Evolutionary conservation across 2,113 vertebrate genomes (phyloP).

Genomic region (Sorex araneus): DNA sequence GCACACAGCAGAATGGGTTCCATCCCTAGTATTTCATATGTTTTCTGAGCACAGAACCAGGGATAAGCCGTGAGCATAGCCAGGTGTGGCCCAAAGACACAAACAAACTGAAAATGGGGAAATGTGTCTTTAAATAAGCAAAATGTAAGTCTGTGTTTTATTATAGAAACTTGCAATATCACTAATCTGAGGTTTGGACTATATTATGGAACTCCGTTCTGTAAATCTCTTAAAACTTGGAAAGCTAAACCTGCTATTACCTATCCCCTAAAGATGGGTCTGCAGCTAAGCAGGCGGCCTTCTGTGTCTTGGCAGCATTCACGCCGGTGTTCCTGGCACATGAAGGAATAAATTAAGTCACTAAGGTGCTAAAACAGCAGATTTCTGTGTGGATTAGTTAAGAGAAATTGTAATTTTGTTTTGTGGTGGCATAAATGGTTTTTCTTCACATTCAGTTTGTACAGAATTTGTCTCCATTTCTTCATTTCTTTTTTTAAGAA

Average conservation of each 20-base stretch:
- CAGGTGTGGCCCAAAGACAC: no score
- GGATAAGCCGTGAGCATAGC: no score
- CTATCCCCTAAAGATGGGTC: conserved; percentile 67
- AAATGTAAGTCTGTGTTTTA: conserved; percentile 41
- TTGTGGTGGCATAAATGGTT: conserved; percentile 80
- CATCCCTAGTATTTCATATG: no score
- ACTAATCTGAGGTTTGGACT: conserved; percentile 62
- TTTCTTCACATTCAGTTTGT: conserved; percentile 76
- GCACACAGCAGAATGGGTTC: no score
- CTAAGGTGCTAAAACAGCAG: conserved; percentile 69
- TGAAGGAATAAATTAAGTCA: conserved; percentile 76
- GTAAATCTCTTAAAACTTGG: conserved; percentile 72
- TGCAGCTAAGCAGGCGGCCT: conserved; percentile 66
- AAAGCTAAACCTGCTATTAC: conserved; percentile 63
- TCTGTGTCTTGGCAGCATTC: conserved; percentile 67
- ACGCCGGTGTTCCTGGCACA: conserved; percentile 64
- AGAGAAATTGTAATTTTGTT: conserved; percentile 83
- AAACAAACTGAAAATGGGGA: no score
- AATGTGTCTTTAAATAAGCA: conserved; percentile 60
- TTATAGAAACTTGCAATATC: conserved; percentile 61
- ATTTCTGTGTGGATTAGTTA: conserved; percentile 73
- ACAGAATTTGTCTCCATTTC: conserved; percentile 65
- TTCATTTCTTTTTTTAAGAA: conserved; percentile 61
- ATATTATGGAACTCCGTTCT: conserved; percentile 53
- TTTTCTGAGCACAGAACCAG: no score